Evolutionary conservation across 1,140 invertebrate species (phyloP), one percentile per base, ranked within the genome.

Genomic region (Solenopsis fugax): DNA sequence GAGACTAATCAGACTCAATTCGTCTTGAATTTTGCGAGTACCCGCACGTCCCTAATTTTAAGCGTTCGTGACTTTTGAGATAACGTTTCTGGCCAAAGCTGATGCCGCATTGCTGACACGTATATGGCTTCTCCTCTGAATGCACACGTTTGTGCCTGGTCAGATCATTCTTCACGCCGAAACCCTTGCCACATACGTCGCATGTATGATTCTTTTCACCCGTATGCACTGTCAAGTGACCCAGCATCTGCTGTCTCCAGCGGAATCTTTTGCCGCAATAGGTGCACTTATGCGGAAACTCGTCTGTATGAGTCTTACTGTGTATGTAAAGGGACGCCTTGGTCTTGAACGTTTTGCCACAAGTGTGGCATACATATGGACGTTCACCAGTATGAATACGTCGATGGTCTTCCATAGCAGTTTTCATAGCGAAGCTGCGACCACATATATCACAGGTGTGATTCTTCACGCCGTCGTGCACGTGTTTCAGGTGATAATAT

Each of bases 351-450:
- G 92, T 93, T 89, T 96, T 96, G 6, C 93, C 96, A 78, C 97
- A 97, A 64, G 96, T 93, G 78, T 97, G 96, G 88, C 97, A 97
- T 18, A 96, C 95, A 86, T 96, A 97, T 0, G 97, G 96, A 64
- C 96, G 96, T 87, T 96, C 95, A 24, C 96, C 96, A 0, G 96
- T 96, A 78, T 97, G 97, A 29, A 96, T 96, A 91, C 97, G 96
- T 91, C 96, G 95, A 90, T 97, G 97, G 88, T 97, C 96, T 0
- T 97, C 96, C 73, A 96, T 92, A 4, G 96, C 96, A 0, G 95
- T 95, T 90, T 97, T 97, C 24, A 92, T 94, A 0, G 94, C 94
- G 60, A 96, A 96, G 21, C 89, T 93, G 41, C 93, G 93, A 1
- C 91, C 93, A 56, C 94, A 95, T 18, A 95, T 90, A 12, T 95